These are phyloP conservation scores for Pseudochirops cupreus DNA, from an alignment of 2,797 vertebrate species.

Conservation along the genomic window DNA sequence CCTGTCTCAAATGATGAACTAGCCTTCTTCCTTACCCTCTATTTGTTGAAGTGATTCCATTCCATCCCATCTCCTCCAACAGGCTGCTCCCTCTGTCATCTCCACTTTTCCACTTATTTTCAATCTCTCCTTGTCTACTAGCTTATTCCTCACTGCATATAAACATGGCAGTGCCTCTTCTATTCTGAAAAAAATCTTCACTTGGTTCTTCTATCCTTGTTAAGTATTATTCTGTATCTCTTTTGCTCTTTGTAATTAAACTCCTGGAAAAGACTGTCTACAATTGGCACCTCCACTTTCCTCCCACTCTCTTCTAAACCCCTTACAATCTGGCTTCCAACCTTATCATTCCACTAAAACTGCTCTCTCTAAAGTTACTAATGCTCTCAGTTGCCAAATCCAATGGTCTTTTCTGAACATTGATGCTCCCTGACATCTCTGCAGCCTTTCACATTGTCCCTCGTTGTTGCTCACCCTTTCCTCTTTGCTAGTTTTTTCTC, in stretches of 20 bases:
- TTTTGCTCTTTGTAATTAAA: not conserved
- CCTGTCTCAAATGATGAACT: not conserved
- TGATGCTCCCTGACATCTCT: not conserved
- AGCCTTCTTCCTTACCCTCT: not conserved
- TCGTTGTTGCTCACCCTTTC: not conserved
- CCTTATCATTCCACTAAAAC: not conserved
- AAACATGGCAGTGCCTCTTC: not conserved
- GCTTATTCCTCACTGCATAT: not conserved
- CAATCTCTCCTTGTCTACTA: not conserved
- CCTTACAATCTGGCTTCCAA: not conserved
- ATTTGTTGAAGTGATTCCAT: not conserved
- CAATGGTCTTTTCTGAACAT: no score
- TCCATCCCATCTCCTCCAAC: not conserved
- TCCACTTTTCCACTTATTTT: not conserved
- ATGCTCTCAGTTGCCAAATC: not conserved
- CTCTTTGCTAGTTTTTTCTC: not conserved
- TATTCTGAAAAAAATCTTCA: not conserved
- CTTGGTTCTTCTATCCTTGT: not conserved
- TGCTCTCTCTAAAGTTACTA: not conserved
- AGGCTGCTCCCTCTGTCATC: not conserved
- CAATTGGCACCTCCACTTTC: not conserved
- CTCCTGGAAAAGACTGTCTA: not conserved
- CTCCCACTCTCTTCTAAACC: not conserved
- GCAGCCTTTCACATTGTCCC: not conserved
- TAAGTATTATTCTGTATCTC: not conserved